These are phyloP conservation scores for Calliphora vicina DNA, from an alignment of 1,140 invertebrate species.

Conservation along the genomic window DNA sequence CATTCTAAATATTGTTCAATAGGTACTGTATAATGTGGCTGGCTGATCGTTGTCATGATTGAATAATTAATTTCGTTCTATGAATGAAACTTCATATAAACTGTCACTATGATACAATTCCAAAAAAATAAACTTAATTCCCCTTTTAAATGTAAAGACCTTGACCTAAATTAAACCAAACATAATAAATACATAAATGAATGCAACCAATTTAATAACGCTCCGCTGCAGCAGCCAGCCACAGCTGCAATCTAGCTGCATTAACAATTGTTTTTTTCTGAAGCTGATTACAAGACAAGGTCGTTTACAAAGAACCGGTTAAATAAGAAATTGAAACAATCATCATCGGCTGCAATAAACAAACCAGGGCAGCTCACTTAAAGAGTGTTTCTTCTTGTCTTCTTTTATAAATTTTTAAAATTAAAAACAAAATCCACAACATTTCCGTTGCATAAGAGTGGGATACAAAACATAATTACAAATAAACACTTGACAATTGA, in stretches of 20 bases:
- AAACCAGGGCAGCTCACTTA: no score
- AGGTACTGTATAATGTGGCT: no score
- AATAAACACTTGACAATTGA: background rate
- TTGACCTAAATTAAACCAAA: background rate
- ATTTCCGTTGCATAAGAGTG: background rate
- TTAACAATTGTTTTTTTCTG: background rate
- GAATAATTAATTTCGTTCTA: no score
- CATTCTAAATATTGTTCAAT: no score
- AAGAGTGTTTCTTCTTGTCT: no score
- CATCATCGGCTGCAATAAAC: no score
- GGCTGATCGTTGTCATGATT: no score
- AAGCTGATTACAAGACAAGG: background rate
- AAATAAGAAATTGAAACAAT: background rate
- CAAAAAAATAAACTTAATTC: no score
- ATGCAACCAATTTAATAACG: background rate
- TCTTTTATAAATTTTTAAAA: no score
- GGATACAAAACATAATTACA: background rate
- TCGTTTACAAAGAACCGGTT: conserved; percentile 12
- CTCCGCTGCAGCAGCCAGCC: background rate
- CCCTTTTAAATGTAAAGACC: background rate
- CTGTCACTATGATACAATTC: no score
- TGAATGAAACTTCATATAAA: no score
- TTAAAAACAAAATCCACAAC: no score
- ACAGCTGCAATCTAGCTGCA: background rate
- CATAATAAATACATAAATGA: background rate